Conservation (phyloP, 1,140 invertebrate genomes). For the Subanguina moxae region DNA sequence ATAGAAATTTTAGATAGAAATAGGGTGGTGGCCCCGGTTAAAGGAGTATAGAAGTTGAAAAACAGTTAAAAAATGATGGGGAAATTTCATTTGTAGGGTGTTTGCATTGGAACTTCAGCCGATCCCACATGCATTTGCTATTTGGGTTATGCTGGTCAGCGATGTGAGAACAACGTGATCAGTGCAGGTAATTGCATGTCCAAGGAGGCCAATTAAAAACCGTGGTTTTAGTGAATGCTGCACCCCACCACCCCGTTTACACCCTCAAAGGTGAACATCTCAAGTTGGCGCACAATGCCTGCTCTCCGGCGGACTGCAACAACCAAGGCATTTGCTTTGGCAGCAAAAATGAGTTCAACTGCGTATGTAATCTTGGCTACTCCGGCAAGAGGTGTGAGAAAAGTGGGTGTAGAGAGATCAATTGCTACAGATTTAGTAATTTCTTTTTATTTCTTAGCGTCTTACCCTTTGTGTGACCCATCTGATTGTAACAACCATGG, state of each 20-base stretch:
- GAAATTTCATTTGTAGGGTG: not conserved
- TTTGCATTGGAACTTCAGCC: not conserved
- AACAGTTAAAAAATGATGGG: too few species aligned
- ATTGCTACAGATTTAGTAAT: too few species aligned
- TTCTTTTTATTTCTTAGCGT: too few species aligned
- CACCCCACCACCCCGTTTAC: too few species aligned
- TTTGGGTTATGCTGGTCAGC: not conserved
- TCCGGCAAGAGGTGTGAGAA: not conserved
- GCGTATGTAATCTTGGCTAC: not conserved
- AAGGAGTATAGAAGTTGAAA: too few species aligned
- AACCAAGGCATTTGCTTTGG: not conserved
- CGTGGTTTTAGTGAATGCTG: too few species aligned
- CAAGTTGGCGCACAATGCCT: not conserved
- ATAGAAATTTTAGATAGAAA: too few species aligned
- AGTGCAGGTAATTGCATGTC: too few species aligned
- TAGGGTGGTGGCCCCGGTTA: too few species aligned
- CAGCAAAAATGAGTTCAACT: not conserved
- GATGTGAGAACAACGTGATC: not conserved
- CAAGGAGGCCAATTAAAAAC: too few species aligned
- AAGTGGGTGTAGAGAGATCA: not conserved
- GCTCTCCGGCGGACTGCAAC: not conserved
- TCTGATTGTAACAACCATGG: not conserved
- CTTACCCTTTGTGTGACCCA: not conserved
- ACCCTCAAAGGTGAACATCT: too few species aligned
- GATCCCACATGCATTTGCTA: not conserved